Evolutionary conservation across 1,140 invertebrate genomes (phyloP), one percentile per base, ranked within the genome.

Genomic region (Neoseiulus cucumeris): DNA sequence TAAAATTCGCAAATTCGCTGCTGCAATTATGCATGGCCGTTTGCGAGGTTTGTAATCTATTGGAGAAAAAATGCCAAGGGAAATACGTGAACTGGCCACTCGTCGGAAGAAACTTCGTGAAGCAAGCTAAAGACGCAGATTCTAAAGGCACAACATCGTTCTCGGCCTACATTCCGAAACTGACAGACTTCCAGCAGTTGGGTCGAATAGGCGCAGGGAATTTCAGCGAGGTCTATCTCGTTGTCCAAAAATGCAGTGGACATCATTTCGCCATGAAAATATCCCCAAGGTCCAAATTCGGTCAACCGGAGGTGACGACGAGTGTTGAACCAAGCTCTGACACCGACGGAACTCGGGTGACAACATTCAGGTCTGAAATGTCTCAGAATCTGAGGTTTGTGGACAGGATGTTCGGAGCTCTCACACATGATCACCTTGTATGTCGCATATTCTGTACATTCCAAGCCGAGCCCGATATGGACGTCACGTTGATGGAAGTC

Each of bases 31-130:
- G 25, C 14, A 59, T 25, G 51, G 51, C 51, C 5, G n/a, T n/a
- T n/a, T n/a, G n/a, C n/a, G 51, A 59, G 33, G 25, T 59, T 20
- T 29, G 51, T 59, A 59, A 59, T 59, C 51, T 59, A 9, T 20
- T 59, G 14, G 51, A 59, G 22, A 17, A 20, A 25, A 59, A 18
- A 14, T 25, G 25, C 51, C 1, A 25, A 1, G 14, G 14, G 14
- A 59, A 25, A 33, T 12, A 18, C 33, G 22, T 59, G 4, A 59
- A 59, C 22, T 59, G 51, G 51, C 14, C 51, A 14, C 14, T 14
- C 25, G 33, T 59, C 17, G 51, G 51, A 14, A 25, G 22, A 2
- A 18, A 4, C 9, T 59, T 59, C 22, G 14, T 59, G 17, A 25
- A 25, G 5, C 17, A 59, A 9, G 51, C 51, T 6, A 59, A 59